Conservation (phyloP, 2,113 vertebrate species). For the Gopherus flavomarginatus region DNA sequence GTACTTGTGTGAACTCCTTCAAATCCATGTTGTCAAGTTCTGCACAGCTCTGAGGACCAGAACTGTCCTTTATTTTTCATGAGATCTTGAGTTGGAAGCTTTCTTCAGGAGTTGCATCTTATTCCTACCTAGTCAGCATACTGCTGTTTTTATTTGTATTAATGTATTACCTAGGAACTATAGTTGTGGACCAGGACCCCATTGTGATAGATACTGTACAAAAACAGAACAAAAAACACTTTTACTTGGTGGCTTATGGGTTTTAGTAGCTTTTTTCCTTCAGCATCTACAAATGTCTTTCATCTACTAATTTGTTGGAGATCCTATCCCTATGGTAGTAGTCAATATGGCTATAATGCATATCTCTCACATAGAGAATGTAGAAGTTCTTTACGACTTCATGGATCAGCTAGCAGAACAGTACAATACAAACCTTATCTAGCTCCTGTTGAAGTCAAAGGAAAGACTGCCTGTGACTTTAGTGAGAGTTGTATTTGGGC, state of each 20-base stretch:
- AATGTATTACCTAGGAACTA: too few species aligned
- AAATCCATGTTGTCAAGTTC: neutral
- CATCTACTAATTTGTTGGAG: accelerated
- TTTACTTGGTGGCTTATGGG: neutral
- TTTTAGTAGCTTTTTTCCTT: neutral
- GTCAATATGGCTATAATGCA: neutral
- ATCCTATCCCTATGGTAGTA: neutral
- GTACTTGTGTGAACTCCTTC: neutral
- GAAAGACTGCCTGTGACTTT: neutral
- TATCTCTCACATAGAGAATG: neutral
- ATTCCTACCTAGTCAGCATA: neutral
- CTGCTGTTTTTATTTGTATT: neutral
- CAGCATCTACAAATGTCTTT: neutral
- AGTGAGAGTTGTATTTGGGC: neutral
- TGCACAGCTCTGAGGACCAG: neutral
- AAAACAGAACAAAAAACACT: neutral
- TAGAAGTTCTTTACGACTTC: neutral
- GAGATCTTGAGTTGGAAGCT: neutral
- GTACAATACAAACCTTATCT: neutral
- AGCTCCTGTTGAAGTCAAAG: neutral
- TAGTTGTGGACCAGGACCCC: too few species aligned
- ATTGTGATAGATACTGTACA: neutral
- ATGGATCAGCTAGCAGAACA: neutral
- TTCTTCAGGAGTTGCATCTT: neutral
- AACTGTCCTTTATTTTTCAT: neutral